A percentile compares a stretch with the other conserved stretches of the same genome.
Conservation (phyloP, 1,140 invertebrate genomes). For the Drosophila ohnishii region DNA sequence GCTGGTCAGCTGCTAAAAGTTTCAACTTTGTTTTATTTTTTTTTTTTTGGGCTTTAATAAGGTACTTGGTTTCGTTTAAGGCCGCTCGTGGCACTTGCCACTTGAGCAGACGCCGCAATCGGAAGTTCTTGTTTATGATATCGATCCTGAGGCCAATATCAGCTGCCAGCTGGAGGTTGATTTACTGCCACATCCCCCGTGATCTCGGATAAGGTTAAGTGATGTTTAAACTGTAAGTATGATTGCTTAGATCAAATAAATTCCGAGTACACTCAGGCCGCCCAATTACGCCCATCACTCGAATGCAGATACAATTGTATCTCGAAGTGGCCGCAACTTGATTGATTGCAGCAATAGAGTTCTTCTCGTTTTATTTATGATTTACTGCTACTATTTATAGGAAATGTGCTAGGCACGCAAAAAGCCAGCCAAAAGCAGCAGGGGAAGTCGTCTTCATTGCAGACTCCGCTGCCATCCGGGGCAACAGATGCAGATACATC, state of each 20-base stretch:
- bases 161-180: slow-evolving; percentile 45
- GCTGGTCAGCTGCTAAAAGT: slow-evolving; percentile 57
- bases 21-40: slow-evolving; percentile 14
- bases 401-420: slow-evolving; percentile 57
- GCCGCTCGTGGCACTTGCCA: slow-evolving; percentile 67
- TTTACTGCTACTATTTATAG: slow-evolving; percentile 66
- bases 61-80: slow-evolving; percentile 35
- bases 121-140: slow-evolving; percentile 76
- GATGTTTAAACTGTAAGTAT: slow-evolving; percentile 7
- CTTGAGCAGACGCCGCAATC: slow-evolving; percentile 64
- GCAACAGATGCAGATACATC: slow-evolving; percentile 49
- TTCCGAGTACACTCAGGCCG: slow-evolving; percentile 35
- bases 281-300: slow-evolving; percentile 32
- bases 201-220: slow-evolving; percentile 18
- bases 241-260: slow-evolving; percentile 29
- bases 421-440: slow-evolving; percentile 21
- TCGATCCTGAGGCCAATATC: slow-evolving; percentile 43
- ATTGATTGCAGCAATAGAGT: slow-evolving; percentile 55
- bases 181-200: slow-evolving; percentile 9
- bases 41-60: slow-evolving; percentile 30
- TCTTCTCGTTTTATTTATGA: slow-evolving; percentile 47
- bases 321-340: slow-evolving; percentile 38
- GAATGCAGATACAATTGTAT: slow-evolving; percentile 52
- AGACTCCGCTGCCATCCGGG: slow-evolving; percentile 41
- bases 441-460: slow-evolving; percentile 23